A percentile compares a stretch with the other conserved stretches of the same genome.
phyloP scores from a whole-genome alignment of 2,113 vertebrate genomes.

The Oplegnathus fasciatus region DNA sequence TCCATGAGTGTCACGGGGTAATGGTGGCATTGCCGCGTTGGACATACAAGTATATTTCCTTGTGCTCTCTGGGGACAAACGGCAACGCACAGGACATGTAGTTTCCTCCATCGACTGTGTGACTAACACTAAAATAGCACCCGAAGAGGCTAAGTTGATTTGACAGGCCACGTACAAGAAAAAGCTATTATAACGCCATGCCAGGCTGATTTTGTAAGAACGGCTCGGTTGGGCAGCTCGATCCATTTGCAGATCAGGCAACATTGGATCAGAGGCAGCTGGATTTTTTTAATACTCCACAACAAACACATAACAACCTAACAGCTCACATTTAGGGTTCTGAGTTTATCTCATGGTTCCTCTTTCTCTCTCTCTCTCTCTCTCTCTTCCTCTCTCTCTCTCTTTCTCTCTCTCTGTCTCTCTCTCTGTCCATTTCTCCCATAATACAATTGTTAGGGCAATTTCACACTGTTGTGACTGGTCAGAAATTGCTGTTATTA shows the following conservation, averaged over 20 bases:
- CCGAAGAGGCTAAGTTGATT: constrained; percentile 77
- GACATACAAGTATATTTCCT: constrained; percentile 35
- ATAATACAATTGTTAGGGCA: constrained; percentile 14
- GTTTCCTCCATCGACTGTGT: constrained; percentile 60
- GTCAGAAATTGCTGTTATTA: constrained; percentile 39
- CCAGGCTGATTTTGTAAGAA: constrained; percentile 70
- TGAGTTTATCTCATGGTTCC: constrained; percentile 24
- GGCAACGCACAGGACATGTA: constrained; percentile 50
- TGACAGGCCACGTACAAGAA: constrained; percentile 81
- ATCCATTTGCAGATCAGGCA: constrained; percentile 76
- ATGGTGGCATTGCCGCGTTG: constrained; percentile 28
- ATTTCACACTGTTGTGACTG: constrained; percentile 33
- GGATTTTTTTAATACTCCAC: constrained; percentile 52
- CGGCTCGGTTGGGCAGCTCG: constrained; percentile 58
- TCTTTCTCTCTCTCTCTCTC: constrained; percentile 17
- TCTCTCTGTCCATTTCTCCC: constrained; percentile 7
- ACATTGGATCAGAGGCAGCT: constrained; percentile 52
- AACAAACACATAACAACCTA: constrained; percentile 49
- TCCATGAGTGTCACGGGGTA: constrained; percentile 16
- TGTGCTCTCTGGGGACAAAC: constrained; percentile 50
- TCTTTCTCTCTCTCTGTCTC: no score
- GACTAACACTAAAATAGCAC: constrained; percentile 74
- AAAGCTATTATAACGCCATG: constrained; percentile 79
- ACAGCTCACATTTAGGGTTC: constrained; percentile 44
- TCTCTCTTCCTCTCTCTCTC: constrained; percentile 22